These are phyloP conservation scores for Electrophaes corylata DNA, from an alignment of 2,888 invertebrate species.

Conservation along the genomic window DNA sequence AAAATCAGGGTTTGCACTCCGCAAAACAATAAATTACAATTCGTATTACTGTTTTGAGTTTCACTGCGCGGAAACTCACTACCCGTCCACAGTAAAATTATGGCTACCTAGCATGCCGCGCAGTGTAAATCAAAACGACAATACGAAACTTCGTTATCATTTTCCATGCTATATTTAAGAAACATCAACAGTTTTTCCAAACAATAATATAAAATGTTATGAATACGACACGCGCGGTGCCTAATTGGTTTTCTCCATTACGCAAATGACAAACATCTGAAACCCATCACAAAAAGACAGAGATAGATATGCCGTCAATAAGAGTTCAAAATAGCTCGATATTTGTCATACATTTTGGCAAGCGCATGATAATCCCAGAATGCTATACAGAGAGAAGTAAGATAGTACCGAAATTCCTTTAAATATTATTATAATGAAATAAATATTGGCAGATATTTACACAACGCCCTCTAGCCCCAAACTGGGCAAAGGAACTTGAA, in stretches of 20 bases:
- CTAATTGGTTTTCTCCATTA: constrained; percentile 20
- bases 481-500: too few species aligned
- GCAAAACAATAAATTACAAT: too few species aligned
- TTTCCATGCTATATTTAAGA: not conserved
- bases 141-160: too few species aligned
- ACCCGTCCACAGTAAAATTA: too few species aligned
- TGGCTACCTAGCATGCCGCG: too few species aligned
- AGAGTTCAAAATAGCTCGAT: constrained; percentile 37
- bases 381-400: not conserved
- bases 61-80: too few species aligned
- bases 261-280: constrained; percentile 17
- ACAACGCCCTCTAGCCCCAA: too few species aligned
- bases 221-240: constrained; percentile 3
- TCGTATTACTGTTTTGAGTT: too few species aligned
- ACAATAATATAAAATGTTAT: not conserved
- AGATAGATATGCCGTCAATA: constrained; percentile 27
- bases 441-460: not conserved
- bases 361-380: constrained; percentile 10
- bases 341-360: constrained; percentile 43
- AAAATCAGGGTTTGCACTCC: too few species aligned
- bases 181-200: not conserved
- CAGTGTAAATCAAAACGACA: too few species aligned
- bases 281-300: constrained; percentile 23
- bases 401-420: not conserved
- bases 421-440: too few species aligned